Conservation (phyloP, 2,888 invertebrate genomes). For the Lasioglossum figueresi region DNA sequence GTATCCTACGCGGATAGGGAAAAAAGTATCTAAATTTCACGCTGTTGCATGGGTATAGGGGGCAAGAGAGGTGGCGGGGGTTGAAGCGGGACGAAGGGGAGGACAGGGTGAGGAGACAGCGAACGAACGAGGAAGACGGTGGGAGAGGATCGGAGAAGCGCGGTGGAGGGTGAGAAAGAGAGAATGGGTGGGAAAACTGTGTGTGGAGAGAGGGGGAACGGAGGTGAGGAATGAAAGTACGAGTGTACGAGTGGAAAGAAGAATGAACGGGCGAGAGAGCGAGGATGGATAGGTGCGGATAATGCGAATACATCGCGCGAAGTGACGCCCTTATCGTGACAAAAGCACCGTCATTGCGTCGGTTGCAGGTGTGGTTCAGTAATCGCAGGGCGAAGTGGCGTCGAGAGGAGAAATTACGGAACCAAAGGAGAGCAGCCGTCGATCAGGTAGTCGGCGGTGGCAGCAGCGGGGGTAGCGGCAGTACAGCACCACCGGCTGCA, state of each 20-base stretch:
- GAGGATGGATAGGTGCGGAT: conserved; percentile 65
- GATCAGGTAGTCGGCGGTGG: conserved; percentile 85
- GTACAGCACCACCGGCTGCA: conserved; percentile 85
- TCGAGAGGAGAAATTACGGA: conserved; percentile 98
- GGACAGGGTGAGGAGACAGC: conserved; percentile 25
- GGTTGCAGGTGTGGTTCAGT: conserved; percentile 98
- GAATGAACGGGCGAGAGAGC: conserved; percentile 35
- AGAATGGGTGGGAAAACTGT: conserved; percentile 24
- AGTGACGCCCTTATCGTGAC: conserved; percentile 70
- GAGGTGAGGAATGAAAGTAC: conserved; percentile 21
- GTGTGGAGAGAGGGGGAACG: conserved; percentile 32
- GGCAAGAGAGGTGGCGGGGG: conserved; percentile 14
- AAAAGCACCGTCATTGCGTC: conserved; percentile 70
- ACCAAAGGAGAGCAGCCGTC: conserved; percentile 90
- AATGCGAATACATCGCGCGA: conserved; percentile 64
- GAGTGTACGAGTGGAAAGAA: background rate
- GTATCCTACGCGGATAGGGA: conserved; percentile 62
- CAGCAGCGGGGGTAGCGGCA: conserved; percentile 82
- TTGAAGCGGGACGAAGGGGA: conserved; percentile 24
- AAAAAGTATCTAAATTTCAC: conserved; percentile 63
- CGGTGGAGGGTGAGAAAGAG: conserved; percentile 22
- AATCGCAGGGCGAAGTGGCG: conserved; percentile 99
- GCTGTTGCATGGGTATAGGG: conserved; percentile 46
- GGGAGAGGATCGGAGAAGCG: conserved; percentile 27
- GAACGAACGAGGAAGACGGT: conserved; percentile 18